phyloP scores from a whole-genome alignment of 2,113 vertebrate genomes.

The Trinectes maculatus region DNA sequence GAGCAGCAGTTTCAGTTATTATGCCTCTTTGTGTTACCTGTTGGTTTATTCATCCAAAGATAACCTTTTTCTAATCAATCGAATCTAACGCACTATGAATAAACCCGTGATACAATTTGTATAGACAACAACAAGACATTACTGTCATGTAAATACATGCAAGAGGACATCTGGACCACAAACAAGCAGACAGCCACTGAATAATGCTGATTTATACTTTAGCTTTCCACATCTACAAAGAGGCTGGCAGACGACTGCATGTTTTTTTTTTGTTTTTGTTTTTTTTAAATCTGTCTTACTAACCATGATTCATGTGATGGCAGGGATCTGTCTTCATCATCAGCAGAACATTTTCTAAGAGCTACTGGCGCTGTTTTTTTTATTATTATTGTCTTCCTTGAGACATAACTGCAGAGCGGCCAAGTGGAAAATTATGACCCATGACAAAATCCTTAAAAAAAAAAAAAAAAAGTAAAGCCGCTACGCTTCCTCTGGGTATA shows the following conservation, averaged over 20 bases:
- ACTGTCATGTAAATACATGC: neutral
- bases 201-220: slow-evolving; percentile 10
- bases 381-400: neutral
- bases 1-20: neutral
- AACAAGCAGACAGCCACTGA: slow-evolving; percentile 5
- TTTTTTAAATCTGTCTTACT: neutral
- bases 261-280: too few species aligned
- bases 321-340: slow-evolving; percentile 10
- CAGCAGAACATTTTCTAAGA: neutral
- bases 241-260: neutral
- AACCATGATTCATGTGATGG: neutral
- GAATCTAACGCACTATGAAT: too few species aligned
- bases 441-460: neutral
- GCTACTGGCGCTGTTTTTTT: slow-evolving; percentile 4
- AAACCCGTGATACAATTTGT: too few species aligned
- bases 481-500: slow-evolving; percentile 17
- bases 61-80: neutral
- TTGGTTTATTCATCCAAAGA: too few species aligned
- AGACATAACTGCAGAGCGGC: neutral
- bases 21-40: too few species aligned
- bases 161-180: neutral
- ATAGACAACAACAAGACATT: too few species aligned
- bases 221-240: neutral
- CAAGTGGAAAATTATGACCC: slow-evolving; percentile 56
- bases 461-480: neutral